phyloP scores from a whole-genome alignment of 2,888 invertebrate species.

The Stegophylla sp. region DNA sequence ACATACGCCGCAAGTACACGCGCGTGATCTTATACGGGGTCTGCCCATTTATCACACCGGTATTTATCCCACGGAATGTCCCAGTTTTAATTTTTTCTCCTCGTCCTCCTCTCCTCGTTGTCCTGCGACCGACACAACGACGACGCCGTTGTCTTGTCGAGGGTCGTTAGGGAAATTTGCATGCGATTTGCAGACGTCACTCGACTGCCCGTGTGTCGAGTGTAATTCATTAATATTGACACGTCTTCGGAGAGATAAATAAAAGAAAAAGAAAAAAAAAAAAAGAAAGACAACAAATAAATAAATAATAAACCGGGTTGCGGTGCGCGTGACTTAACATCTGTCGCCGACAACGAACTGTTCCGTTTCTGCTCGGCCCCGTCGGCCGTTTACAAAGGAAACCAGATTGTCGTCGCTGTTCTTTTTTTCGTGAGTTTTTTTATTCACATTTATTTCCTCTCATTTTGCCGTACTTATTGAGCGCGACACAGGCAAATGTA shows the following conservation, averaged over 20 bases:
- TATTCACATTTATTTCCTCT: background rate
- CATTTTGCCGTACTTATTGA: constrained; percentile 10
- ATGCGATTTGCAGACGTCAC: constrained; percentile 32
- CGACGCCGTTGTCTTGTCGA: constrained; percentile 38
- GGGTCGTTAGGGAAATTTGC: constrained; percentile 56
- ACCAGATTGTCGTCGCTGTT: constrained; percentile 41
- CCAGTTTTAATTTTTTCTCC: constrained; percentile 6
- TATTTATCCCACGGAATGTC: constrained; percentile 29
- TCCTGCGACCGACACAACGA: background rate
- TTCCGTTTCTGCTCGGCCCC: constrained; percentile 36
- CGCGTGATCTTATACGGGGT: background rate
- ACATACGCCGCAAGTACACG: background rate
- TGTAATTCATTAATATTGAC: constrained; percentile 44
- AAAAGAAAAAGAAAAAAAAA: background rate
- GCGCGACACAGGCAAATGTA: background rate
- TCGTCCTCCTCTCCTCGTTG: background rate
- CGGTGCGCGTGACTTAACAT: constrained; percentile 47
- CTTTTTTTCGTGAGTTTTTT: constrained; percentile 7
- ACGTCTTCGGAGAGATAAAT: background rate
- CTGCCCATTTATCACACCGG: constrained; percentile 39
- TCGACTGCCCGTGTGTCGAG: background rate
- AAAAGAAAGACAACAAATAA: constrained; percentile 20
- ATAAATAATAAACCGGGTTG: constrained; percentile 41
- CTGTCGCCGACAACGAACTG: constrained; percentile 48
- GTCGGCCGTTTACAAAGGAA: constrained; percentile 43